Percentiles rank a stretch among this genome's conserved stretches.
phyloP scores from a whole-genome alignment of 2,797 vertebrate genomes.

The Pipistrellus pipistrellus region DNA sequence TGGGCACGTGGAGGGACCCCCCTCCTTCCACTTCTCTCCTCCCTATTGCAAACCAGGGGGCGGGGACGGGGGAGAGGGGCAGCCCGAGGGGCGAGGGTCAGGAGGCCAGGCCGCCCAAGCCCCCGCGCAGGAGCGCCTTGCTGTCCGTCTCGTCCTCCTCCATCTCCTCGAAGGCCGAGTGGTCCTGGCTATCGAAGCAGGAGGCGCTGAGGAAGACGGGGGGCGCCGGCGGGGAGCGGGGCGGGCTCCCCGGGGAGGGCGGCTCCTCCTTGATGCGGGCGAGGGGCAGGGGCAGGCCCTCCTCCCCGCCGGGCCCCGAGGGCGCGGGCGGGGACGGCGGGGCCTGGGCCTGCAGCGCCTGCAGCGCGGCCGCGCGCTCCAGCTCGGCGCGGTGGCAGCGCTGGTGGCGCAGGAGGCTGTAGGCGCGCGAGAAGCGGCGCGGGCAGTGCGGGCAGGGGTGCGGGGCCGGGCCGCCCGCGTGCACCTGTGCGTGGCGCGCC shows the following conservation, averaged over 20 bases:
- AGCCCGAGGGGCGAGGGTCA: slow-evolving; percentile 39
- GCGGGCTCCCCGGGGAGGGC: slow-evolving; percentile 68
- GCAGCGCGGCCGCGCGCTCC: slow-evolving; percentile 32
- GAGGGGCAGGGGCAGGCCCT: background rate
- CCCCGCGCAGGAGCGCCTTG: slow-evolving; percentile 64
- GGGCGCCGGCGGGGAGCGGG: background rate
- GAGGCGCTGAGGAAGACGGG: slow-evolving; percentile 83
- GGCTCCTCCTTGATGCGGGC: slow-evolving; percentile 77
- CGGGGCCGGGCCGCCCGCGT: slow-evolving; percentile 77
- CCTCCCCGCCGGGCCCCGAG: background rate
- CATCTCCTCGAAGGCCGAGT: slow-evolving; percentile 82
- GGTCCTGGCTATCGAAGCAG: slow-evolving; percentile 85
- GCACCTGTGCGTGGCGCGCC: slow-evolving; percentile 83
- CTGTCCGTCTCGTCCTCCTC: slow-evolving; percentile 77
- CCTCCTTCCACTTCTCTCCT: slow-evolving; percentile 48
- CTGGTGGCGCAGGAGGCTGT: slow-evolving; percentile 84
- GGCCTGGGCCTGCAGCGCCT: slow-evolving; percentile 56
- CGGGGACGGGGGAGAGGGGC: background rate
- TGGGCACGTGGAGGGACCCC: background rate
- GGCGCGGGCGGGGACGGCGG: background rate
- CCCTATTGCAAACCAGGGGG: background rate
- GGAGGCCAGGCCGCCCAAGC: slow-evolving; percentile 65
- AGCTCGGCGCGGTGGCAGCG: slow-evolving; percentile 78
- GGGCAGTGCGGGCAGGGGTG: slow-evolving; percentile 82
- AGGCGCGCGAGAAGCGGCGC: slow-evolving; percentile 83